phyloP scores from a whole-genome alignment of 1,140 invertebrate species.

The Nasonia giraulti region DNA sequence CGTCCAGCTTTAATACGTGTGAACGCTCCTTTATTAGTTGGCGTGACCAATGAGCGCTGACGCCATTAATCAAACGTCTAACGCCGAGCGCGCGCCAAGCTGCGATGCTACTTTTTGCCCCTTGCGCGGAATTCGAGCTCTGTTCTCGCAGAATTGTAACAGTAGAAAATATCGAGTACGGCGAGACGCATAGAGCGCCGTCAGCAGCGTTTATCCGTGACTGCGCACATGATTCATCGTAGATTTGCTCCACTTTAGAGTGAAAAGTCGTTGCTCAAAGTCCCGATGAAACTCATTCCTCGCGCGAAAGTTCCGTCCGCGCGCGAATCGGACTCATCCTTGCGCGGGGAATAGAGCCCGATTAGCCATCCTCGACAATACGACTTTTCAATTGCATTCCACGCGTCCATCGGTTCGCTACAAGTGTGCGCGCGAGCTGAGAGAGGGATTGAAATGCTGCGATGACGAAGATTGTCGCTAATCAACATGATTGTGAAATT shows the following conservation, averaged over 20 bases:
- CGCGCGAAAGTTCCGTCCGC: background rate
- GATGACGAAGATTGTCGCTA: constrained; percentile 45
- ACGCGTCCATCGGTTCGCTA: background rate
- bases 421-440: background rate
- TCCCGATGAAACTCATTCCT: background rate
- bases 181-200: too few relatives aligned
- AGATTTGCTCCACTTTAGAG: background rate
- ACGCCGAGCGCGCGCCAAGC: constrained; percentile 51
- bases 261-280: background rate
- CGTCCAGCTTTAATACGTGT: constrained; percentile 70
- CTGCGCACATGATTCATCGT: background rate
- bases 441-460: too few relatives aligned
- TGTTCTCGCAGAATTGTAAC: too few relatives aligned
- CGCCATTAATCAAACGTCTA: constrained; percentile 73
- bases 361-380: background rate
- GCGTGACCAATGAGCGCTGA: constrained; percentile 72
- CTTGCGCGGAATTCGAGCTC: background rate
- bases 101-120: background rate
- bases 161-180: too few relatives aligned
- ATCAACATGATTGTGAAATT: constrained; percentile 51
- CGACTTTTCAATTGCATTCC: constrained; percentile 31
- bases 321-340: background rate
- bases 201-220: too few relatives aligned
- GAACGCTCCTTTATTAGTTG: constrained; percentile 73
- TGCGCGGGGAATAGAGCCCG: background rate